Percentiles rank a stretch among this genome's conserved stretches.
Evolutionary conservation across 2,797 vertebrate species (phyloP).

Genomic region (Gallinago stenura): DNA sequence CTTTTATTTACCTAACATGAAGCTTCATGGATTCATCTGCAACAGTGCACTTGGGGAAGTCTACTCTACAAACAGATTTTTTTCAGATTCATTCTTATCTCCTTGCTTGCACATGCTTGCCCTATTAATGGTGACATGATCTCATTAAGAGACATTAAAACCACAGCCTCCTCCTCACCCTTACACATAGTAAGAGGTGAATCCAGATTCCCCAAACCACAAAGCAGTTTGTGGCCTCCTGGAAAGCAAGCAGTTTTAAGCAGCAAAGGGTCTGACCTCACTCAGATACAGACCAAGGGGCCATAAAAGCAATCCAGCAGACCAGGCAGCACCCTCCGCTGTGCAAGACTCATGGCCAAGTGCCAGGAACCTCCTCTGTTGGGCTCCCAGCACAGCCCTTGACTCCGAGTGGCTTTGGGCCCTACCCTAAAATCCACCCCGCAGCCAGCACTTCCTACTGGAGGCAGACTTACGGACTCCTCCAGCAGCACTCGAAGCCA

Average conservation of each 20-base stretch:
- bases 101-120: not conserved
- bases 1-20: not conserved
- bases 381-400: not conserved
- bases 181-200: not conserved
- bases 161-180: not conserved
- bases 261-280: not conserved
- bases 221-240: not conserved
- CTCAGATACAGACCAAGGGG: not conserved
- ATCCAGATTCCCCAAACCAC: not conserved
- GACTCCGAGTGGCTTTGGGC: not conserved
- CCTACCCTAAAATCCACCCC: not conserved
- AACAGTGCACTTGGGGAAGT: not conserved
- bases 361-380: not conserved
- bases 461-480: not conserved
- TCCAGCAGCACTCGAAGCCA: not conserved
- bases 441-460: not conserved
- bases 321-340: not conserved
- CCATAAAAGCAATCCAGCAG: not conserved
- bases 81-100: not conserved
- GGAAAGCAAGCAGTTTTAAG: not conserved
- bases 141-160: not conserved
- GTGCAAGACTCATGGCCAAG: not conserved
- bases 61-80: not conserved
- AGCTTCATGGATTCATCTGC: not conserved
- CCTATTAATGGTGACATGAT: not conserved